Conservation (phyloP, 2,888 invertebrate species). For the Nymphalis polychloros region DNA sequence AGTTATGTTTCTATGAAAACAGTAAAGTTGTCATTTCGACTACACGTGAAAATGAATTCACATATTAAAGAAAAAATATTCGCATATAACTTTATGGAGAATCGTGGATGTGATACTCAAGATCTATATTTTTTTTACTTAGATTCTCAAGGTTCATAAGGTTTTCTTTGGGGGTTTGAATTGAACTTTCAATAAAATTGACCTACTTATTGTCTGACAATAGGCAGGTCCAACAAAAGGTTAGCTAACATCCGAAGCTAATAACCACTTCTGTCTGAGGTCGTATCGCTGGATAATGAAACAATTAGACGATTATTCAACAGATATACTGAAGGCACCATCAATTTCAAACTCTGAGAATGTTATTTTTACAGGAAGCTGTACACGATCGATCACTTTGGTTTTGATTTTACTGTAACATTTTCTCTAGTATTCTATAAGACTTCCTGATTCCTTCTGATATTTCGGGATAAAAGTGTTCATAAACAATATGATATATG, state of each 20-base stretch:
- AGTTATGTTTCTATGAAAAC: too few species aligned
- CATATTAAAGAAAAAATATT: too few species aligned
- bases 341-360: background rate
- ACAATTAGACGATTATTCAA: constrained; percentile 41
- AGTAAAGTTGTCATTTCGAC: too few species aligned
- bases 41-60: too few species aligned
- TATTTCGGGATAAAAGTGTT: too few species aligned
- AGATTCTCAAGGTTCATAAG: background rate
- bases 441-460: too few species aligned
- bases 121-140: background rate
- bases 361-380: background rate
- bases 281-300: constrained; percentile 40
- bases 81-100: too few species aligned
- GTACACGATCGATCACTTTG: too few species aligned
- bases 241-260: constrained; percentile 43
- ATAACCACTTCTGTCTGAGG: constrained; percentile 27
- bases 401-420: too few species aligned
- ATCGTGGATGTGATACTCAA: background rate
- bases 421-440: too few species aligned
- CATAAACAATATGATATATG: too few species aligned
- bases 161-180: background rate
- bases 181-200: constrained; percentile 10
- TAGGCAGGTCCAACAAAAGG: constrained; percentile 37
- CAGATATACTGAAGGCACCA: constrained; percentile 4
- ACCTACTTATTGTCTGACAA: constrained; percentile 20